phyloP scores from a whole-genome alignment of 2,113 vertebrate species.

The Hemicordylus capensis region DNA sequence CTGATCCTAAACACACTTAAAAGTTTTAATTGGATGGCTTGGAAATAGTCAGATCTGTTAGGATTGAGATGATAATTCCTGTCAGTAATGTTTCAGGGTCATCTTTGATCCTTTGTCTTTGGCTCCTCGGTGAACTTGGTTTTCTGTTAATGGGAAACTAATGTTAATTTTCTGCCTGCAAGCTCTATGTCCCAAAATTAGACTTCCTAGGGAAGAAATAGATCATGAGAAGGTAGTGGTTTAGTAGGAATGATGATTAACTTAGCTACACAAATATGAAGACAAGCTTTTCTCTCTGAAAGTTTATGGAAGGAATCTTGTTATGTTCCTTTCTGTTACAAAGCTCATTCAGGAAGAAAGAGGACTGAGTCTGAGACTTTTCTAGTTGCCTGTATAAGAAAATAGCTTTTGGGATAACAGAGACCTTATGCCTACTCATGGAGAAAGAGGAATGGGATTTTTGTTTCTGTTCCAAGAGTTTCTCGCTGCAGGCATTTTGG shows the following conservation, averaged over 20 bases:
- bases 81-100: not conserved
- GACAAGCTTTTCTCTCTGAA: conserved; percentile 6
- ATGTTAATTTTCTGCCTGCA: not conserved
- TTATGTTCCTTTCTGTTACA: conserved; percentile 40
- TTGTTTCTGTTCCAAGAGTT: conserved; percentile 49
- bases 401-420: conserved; percentile 5
- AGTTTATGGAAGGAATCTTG: no score
- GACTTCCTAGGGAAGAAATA: conserved; percentile 32
- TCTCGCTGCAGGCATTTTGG: conserved; percentile 47
- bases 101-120: not conserved
- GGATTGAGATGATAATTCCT: not conserved
- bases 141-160: not conserved
- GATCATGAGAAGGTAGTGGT: conserved; percentile 18
- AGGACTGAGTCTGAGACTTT: conserved; percentile 13
- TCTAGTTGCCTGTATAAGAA: not conserved
- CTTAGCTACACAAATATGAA: conserved; percentile 11
- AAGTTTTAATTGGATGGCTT: not conserved
- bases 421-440: not conserved
- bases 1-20: not conserved
- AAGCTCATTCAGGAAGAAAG: conserved; percentile 49
- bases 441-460: conserved; percentile 37
- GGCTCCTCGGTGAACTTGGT: not conserved
- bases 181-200: conserved; percentile 3
- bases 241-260: not conserved
- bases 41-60: not conserved